Base-by-base conservation (phyloP, 2,888 invertebrate species). In the Caenorhabditis angaria region DNA sequence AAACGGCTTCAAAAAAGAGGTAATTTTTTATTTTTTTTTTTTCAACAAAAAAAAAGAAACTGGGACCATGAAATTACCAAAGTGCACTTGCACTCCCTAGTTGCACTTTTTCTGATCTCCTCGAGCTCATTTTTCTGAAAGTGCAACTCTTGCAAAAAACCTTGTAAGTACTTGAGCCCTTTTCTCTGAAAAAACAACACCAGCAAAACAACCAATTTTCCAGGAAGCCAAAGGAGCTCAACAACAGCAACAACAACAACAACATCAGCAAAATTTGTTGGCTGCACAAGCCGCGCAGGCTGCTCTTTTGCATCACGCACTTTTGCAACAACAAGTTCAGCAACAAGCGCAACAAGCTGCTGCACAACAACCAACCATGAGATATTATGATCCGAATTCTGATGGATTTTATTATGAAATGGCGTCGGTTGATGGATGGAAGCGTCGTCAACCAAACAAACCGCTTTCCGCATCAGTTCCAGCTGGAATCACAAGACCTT, bases 351-450 rank as follows among this genome's bases (percentile, higher is more conserved):
- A 27, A 48, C 60, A 60, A 25, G 47, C 60, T 27, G n/a, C n/a
- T 29, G 6, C 18, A 24, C 41, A 55, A 20, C 47, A 35, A 48
- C 61, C 63, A 28, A 72, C 64, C 22, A 64, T 68, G 61, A 78
- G 79, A 60, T 82, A 82, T 68, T 86, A 86, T 66, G 86, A 86
- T 63, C 81, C 85, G 20, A 73, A 66, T 35, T 79, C 82, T 14
- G 86, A 86, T 65, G 86, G 86, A 25, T 86, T 81, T 76, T 85
- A 75, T 77, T 87, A 84, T 69, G 86, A 87, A 65, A 85, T 85
- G 84, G 85, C 85, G 6, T 82, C 83, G 6, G 85, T 87, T 29
- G 85, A 87, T 64, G 86, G 86, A 25, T 86, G 86, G 86, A 80
- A 80, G 56, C 51, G 76, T 20, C 71, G 79, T 10, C 77, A 77